Conservation (phyloP, 2,888 invertebrate genomes). For the Calameuta filiformis region DNA sequence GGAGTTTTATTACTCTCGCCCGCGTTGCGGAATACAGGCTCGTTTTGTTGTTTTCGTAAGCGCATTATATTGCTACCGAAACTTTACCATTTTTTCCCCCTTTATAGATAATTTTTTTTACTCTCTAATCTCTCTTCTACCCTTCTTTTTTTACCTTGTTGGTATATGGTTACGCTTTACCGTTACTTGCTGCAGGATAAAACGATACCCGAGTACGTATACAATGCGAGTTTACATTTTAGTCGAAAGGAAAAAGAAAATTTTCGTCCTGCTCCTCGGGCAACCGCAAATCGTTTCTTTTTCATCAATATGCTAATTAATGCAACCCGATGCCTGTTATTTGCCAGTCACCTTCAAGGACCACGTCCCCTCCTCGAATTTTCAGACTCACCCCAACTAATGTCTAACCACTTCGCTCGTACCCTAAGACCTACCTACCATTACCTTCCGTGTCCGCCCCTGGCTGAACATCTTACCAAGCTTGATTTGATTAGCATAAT, state of each 20-base stretch:
- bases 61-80: constrained; percentile 9
- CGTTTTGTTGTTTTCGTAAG: constrained; percentile 14
- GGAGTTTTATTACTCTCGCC: constrained; percentile 39
- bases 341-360: not conserved
- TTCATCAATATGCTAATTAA: not conserved
- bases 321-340: not conserved
- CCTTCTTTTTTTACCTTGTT: not conserved
- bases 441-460: constrained; percentile 51
- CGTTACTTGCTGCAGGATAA: not conserved
- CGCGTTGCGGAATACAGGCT: constrained; percentile 29
- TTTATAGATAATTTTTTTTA: constrained; percentile 21
- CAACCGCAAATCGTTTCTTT: not conserved
- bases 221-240: not conserved
- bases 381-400: constrained; percentile 56
- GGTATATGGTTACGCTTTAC: not conserved
- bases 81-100: not conserved
- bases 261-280: not conserved
- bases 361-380: constrained; percentile 26
- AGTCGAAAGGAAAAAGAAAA: not conserved
- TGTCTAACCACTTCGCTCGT: constrained; percentile 41
- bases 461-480: constrained; percentile 49
- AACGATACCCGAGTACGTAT: not conserved
- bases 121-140: constrained; percentile 35
- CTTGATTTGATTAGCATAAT: constrained; percentile 62
- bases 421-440: constrained; percentile 51